phyloP scores from a whole-genome alignment of 2,113 vertebrate genomes.

The Laterallus jamaicensis region DNA sequence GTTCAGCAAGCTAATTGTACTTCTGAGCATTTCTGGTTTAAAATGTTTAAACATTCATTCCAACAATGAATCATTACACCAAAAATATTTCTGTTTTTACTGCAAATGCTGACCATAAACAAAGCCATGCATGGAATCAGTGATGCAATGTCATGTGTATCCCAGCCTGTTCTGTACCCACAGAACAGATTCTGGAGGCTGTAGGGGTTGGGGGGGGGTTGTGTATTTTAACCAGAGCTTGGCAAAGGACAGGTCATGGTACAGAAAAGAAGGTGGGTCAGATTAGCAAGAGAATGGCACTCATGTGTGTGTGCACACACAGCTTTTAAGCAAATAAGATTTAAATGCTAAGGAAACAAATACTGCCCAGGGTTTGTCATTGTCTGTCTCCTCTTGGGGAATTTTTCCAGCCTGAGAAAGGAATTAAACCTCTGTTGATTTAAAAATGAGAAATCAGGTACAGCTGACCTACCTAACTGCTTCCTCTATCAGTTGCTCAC shows the following conservation, averaged over 20 bases:
- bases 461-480: background rate
- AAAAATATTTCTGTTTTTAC: conserved; percentile 18
- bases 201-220: background rate
- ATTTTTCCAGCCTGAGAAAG: background rate
- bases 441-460: background rate
- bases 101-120: conserved; percentile 10
- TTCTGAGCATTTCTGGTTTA: background rate
- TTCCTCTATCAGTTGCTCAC: background rate
- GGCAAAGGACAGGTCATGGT: background rate
- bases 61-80: background rate
- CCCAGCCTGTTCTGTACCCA: background rate
- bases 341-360: background rate
- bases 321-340: conserved; percentile 4
- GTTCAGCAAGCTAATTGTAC: background rate
- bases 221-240: background rate
- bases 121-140: background rate
- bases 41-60: background rate
- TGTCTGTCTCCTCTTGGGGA: background rate
- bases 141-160: background rate
- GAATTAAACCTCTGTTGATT: background rate
- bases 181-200: background rate
- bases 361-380: background rate
- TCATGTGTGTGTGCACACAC: background rate
- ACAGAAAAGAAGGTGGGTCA: background rate
- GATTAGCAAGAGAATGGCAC: background rate